Evolutionary conservation across 1,140 invertebrate species (phyloP), one percentile per base, ranked within the genome.

Genomic region (Colletes gigas): DNA sequence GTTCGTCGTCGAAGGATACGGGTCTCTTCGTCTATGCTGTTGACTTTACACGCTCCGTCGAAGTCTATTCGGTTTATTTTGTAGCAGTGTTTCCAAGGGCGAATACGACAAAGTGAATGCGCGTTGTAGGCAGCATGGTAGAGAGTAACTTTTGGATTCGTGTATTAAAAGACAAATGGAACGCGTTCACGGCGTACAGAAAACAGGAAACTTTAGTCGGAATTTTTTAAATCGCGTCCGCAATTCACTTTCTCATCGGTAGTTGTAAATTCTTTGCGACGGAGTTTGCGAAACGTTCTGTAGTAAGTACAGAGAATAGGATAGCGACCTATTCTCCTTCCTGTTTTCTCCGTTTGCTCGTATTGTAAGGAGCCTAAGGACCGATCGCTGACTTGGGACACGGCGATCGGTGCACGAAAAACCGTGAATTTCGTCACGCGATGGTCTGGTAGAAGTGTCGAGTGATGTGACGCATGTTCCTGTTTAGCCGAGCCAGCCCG

Each of bases 401-500:
- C n/a, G 71, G 50, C 52, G 69, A 63, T 65, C 65, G 54, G 6
- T 63, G 60, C 30, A 70, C 44, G 21, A 62, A 21, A 14, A 3
- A 3, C 41, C 41, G 66, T 12, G 39, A 59, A n/a, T 47, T 71
- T 30, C 30, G 59, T 77, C 57, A 50, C 81, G 59, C 71, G 85
- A 88, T 71, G 73, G 73, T 89, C 90, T 21, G 88, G 89, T 90
- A 90, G 90, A 90, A 92, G 88, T 92, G 91, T 93, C 91, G 92
- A 93, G 92, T 94, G 93, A 93, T 91, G 92, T 94, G 93, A 93
- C 92, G 94, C 94, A 94, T 94, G 93, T 94, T 94, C 91, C 94
- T 94, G 93, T 95, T 93, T 95, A 97, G 97, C 95, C 97, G 96
- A 92, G 94, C 95, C 94, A 97, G 97, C 94, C 96, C 97, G 83